phyloP scores from a whole-genome alignment of 2,888 invertebrate species.

The Hypselothyrea guttata region DNA sequence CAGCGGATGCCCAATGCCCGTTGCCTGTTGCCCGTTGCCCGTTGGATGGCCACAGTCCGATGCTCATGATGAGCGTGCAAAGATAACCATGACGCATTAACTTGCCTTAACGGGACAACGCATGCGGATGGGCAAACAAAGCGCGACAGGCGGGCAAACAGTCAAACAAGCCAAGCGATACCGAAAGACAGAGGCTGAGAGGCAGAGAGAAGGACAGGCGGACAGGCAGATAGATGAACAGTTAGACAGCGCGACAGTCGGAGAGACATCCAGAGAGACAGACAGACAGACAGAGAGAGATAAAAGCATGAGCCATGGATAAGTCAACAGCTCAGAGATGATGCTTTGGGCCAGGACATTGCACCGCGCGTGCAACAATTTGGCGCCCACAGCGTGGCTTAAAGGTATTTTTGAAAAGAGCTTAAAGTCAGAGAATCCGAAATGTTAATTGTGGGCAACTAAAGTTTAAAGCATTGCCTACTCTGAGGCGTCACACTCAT shows the following conservation, averaged over 20 bases:
- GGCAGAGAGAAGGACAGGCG: conserved; percentile 15
- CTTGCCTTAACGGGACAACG: conserved; percentile 63
- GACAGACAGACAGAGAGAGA: conserved; percentile 1
- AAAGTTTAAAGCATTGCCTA: conserved; percentile 48
- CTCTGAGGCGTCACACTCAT: conserved; percentile 47
- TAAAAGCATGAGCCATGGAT: conserved; percentile 33
- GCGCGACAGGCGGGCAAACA: conserved; percentile 69
- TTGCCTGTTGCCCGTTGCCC: too few relatives aligned
- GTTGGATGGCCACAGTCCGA: conserved; percentile 4
- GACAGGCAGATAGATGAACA: conserved; percentile 10
- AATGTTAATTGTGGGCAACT: too few relatives aligned
- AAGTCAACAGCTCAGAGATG: conserved; percentile 67
- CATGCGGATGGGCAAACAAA: conserved; percentile 69
- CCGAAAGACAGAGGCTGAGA: conserved; percentile 15
- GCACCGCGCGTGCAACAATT: conserved; percentile 47
- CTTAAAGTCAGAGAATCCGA: too few relatives aligned
- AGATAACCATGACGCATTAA: conserved; percentile 72
- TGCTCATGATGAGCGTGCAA: conserved; percentile 60
- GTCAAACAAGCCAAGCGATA: conserved; percentile 39
- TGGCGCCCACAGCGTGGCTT: conserved; percentile 22
- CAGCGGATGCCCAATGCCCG: too few relatives aligned
- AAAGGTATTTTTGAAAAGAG: conserved; percentile 8
- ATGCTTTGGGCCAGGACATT: conserved; percentile 61
- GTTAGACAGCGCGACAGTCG: conserved; percentile 5
- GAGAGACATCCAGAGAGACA: conserved; percentile 13